Percentiles rank a stretch among this genome's conserved stretches.
phyloP scores from a whole-genome alignment of 2,797 vertebrate genomes.

The Miopithecus talapoin region DNA sequence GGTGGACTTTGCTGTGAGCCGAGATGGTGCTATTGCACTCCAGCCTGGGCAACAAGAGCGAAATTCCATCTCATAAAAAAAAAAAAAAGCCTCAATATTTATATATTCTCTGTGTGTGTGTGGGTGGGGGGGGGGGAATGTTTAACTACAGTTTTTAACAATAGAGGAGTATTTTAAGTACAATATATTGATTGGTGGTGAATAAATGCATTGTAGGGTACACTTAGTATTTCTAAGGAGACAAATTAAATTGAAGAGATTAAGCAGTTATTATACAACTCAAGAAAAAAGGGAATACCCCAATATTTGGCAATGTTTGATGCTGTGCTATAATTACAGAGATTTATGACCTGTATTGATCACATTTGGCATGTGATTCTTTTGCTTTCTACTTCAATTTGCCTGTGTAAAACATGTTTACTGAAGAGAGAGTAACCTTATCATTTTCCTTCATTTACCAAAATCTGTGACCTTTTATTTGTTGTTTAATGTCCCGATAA shows the following conservation, averaged over 20 bases:
- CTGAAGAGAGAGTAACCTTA: neutral
- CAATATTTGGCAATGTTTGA: neutral
- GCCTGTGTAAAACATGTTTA: neutral
- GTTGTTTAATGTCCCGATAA: neutral
- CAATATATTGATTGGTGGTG: neutral
- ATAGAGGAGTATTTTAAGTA: neutral
- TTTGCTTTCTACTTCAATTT: neutral
- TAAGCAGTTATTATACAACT: neutral
- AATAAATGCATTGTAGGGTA: neutral
- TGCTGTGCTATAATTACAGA: neutral
- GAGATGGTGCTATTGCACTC: too few relatives aligned
- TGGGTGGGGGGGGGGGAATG: neutral
- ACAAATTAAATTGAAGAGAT: neutral
- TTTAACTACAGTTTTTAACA: neutral
- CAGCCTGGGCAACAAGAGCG: too few relatives aligned
- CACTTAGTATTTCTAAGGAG: neutral
- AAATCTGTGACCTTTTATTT: neutral
- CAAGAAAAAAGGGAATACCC: neutral
- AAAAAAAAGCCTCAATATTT: neutral
- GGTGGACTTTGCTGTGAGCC: too few relatives aligned
- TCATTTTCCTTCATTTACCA: slow-evolving; percentile 28
- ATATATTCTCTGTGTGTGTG: neutral
- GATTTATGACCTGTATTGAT: slow-evolving; percentile 39
- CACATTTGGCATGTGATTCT: neutral
- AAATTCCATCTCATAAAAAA: too few relatives aligned